Evolutionary conservation across 2,797 vertebrate species (phyloP), one percentile per base, ranked within the genome.

Genomic region (Eulemur rubriventer): DNA sequence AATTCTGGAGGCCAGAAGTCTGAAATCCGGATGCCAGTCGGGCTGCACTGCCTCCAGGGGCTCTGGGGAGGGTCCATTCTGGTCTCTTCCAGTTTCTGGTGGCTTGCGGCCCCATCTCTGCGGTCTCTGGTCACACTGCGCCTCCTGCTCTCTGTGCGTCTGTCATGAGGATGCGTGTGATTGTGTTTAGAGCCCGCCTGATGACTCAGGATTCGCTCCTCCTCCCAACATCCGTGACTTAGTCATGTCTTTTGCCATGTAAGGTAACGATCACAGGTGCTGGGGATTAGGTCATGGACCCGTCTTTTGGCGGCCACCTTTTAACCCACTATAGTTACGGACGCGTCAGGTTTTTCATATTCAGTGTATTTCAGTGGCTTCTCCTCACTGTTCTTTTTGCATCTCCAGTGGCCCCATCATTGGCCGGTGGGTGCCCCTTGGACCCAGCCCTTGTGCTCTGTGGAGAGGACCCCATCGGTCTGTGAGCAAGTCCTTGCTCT

Each of bases 21-120:
- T 10, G 2, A 79, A 57, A 41, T 69, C 38, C 26, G 14, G 41
- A 24, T 33, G 11, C 55, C 61, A 81, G 86, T 35, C 9, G 82
- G 43, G 7, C 10, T 0, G 0, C 0, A 10, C 22, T 65, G 33
- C 48, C 30, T 35, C 35, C 2, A 14, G 26, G 70, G 72, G 10
- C 46, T 73, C 46, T 3, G 16, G 43, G 26, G 35, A 90, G 69
- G 79, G 55, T 43, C 26, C 2, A 0, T 80, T 59, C 81, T 26
- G 1, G 33, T 48, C 43, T 91, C 6, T 28, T 9, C 11, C 48
- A 55, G 59, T 18, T 43, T 43, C 70, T 13, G n/a, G 70, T 67
- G 65, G 33, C 26, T 84, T 94, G 38, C 61, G 55, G 33, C 41
- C 10, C 3, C 12, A 0, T 38, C 9, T 10, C 78, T 78, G 38